Percentiles rank a stretch among this genome's conserved stretches.
phyloP scores from a whole-genome alignment of 2,113 vertebrate genomes.

The Anarhynchus alexandrinus region DNA sequence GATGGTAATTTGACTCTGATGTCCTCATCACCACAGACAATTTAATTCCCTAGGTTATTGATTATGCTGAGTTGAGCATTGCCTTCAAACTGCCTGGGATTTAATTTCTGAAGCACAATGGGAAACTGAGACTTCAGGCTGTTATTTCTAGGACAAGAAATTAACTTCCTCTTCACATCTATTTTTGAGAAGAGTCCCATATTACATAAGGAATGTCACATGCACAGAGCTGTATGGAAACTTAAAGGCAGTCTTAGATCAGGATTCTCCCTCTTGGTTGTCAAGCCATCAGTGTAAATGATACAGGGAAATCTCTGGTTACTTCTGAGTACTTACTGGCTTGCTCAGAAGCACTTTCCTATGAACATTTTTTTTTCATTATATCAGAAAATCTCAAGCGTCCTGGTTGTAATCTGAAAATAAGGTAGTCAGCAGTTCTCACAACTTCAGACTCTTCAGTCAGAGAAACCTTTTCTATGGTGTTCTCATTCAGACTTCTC shows the following conservation, averaged over 20 bases:
- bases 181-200: background rate
- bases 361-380: background rate
- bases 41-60: slow-evolving; percentile 4
- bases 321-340: background rate
- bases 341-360: background rate
- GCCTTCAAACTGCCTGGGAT: background rate
- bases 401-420: background rate
- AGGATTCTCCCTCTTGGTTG: slow-evolving; percentile 1
- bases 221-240: background rate
- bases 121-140: background rate
- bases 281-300: background rate
- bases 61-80: background rate
- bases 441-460: background rate
- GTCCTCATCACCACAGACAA: background rate
- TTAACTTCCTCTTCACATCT: background rate
- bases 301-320: background rate
- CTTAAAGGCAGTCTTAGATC: slow-evolving; percentile 3
- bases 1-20: background rate
- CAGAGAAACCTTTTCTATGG: background rate
- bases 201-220: slow-evolving; percentile 2
- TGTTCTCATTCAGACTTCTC: background rate
- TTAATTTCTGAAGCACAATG: background rate
- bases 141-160: slow-evolving; percentile 36
- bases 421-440: background rate
- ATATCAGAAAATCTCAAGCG: background rate